These are phyloP conservation scores for Monochamus saltuarius DNA, from an alignment of 1,140 invertebrate genomes.

Conservation along the genomic window DNA sequence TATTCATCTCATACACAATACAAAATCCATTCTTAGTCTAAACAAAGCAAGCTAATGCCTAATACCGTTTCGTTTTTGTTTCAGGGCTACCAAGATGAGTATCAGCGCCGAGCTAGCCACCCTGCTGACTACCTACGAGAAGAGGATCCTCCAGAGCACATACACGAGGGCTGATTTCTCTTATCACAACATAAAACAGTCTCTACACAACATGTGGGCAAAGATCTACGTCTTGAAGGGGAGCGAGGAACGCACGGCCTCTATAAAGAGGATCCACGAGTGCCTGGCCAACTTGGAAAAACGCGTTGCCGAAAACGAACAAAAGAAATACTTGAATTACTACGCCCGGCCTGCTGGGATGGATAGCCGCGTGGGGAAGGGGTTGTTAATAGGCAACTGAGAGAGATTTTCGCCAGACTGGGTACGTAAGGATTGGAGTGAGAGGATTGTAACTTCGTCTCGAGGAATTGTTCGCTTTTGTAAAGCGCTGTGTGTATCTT, in stretches of 20 bases:
- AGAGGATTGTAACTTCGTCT: too few species aligned
- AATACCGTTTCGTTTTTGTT: too few species aligned
- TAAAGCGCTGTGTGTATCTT: too few species aligned
- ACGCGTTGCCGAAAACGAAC: slow-evolving; percentile 17
- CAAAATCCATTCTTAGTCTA: too few species aligned
- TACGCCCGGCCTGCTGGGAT: slow-evolving; percentile 6
- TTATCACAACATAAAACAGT: slow-evolving; percentile 20
- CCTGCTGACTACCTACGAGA: not conserved
- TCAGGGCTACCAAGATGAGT: not conserved
- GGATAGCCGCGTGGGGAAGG: not conserved
- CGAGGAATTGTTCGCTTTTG: too few species aligned
- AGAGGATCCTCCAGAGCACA: not conserved
- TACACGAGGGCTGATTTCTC: slow-evolving; percentile 17
- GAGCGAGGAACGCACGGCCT: slow-evolving; percentile 1
- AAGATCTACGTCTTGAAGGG: slow-evolving; percentile 1
- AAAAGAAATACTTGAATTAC: slow-evolving; percentile 18
- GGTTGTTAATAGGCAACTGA: too few species aligned
- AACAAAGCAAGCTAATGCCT: too few species aligned
- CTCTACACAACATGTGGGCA: slow-evolving; percentile 25
- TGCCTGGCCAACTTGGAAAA: slow-evolving; percentile 14
- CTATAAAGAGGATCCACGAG: slow-evolving; percentile 11
- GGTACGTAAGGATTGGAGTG: too few species aligned
- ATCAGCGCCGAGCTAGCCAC: not conserved
- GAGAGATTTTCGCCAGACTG: too few species aligned
- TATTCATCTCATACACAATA: too few species aligned